Evolutionary conservation across 2,797 vertebrate species (phyloP).

Genomic region (Sebastiscus tertius): DNA sequence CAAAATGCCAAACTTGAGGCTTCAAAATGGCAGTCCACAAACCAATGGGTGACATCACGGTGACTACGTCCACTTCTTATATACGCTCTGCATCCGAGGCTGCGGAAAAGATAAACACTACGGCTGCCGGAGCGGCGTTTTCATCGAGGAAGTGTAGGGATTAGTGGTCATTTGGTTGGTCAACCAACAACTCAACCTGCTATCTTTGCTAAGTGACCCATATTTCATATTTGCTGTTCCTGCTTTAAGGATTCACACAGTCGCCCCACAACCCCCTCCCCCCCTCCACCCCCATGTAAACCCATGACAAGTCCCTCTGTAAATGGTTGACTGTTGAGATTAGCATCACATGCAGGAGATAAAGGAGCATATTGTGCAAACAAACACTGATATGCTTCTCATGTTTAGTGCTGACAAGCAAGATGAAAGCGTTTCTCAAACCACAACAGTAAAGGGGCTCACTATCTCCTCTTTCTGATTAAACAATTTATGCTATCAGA

Average conservation of each 20-base stretch:
- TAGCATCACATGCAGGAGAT: slow-evolving; percentile 43
- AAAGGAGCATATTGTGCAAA: slow-evolving; percentile 52
- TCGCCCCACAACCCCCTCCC: neutral
- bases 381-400: slow-evolving; percentile 48
- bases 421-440: slow-evolving; percentile 46
- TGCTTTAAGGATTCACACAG: slow-evolving; percentile 8
- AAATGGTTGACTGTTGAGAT: slow-evolving; percentile 44
- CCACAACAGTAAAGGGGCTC: slow-evolving; percentile 21
- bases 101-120: slow-evolving; percentile 28
- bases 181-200: slow-evolving; percentile 50
- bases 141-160: slow-evolving; percentile 65
- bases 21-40: no score
- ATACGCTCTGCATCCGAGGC: neutral
- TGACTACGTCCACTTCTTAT: neutral
- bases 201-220: slow-evolving; percentile 58
- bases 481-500: slow-evolving; percentile 60
- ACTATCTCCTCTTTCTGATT: slow-evolving; percentile 49
- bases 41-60: no score
- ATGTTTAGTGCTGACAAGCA: slow-evolving; percentile 26
- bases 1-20: no score
- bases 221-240: slow-evolving; percentile 42
- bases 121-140: slow-evolving; percentile 21
- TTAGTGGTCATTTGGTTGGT: slow-evolving; percentile 57
- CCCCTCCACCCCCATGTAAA: neutral
- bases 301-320: slow-evolving; percentile 20